Conservation (phyloP, 2,113 vertebrate species). For the Anhinga anhinga region DNA sequence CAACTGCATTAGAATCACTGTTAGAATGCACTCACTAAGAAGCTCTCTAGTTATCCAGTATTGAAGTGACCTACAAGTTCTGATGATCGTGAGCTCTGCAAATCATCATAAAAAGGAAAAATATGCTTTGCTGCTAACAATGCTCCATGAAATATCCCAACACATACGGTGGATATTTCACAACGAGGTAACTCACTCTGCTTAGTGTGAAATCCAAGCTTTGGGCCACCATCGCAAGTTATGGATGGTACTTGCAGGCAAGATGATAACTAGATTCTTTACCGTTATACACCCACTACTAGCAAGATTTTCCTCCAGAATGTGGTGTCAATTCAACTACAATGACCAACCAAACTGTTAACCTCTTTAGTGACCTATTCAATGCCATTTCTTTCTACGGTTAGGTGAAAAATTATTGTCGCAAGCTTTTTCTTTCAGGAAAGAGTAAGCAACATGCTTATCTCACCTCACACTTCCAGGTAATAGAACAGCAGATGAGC, state of each 20-base stretch:
- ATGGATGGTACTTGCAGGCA: neutral
- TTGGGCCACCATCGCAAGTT: neutral
- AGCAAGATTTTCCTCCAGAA: neutral
- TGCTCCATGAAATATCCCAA: neutral
- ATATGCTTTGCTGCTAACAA: neutral
- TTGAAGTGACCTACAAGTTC: neutral
- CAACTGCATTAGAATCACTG: neutral
- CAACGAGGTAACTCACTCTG: neutral
- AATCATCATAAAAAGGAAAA: neutral
- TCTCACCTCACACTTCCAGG: neutral
- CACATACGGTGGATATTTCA: neutral
- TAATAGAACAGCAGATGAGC: neutral
- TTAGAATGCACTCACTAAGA: neutral
- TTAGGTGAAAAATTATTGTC: neutral
- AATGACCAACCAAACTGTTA: neutral
- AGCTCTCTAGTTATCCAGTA: neutral
- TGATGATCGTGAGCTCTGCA: neutral
- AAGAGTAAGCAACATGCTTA: neutral
- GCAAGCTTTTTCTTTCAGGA: neutral
- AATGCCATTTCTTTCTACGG: neutral
- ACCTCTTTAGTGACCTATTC: neutral
- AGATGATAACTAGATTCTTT: neutral
- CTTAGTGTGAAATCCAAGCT: neutral
- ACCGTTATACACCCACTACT: neutral
- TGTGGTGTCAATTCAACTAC: neutral